Percentiles rank a stretch among this genome's conserved stretches.
phyloP scores from a whole-genome alignment of 2,888 invertebrate genomes.

The Caenorhabditis wallacei region DNA sequence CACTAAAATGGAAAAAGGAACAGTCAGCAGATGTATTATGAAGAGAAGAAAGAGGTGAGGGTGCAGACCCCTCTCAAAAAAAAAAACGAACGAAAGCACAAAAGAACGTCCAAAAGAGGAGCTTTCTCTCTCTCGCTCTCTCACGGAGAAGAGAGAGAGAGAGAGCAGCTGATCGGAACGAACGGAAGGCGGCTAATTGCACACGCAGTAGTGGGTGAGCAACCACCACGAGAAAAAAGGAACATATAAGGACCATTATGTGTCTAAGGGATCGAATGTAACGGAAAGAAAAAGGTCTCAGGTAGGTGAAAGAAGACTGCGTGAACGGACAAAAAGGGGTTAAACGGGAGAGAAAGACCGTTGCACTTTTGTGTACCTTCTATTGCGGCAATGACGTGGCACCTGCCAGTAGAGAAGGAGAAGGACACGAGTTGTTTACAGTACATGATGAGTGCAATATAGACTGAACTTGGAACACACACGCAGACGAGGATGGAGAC shows the following conservation, averaged over 20 bases:
- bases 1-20: slow-evolving; percentile 30
- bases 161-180: slow-evolving; percentile 30
- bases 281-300: slow-evolving; percentile 17
- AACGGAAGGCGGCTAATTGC: slow-evolving; percentile 48
- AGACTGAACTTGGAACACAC: slow-evolving; percentile 8
- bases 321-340: slow-evolving; percentile 22
- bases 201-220: neutral
- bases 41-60: slow-evolving; percentile 20
- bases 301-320: neutral
- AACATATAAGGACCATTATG: slow-evolving; percentile 30
- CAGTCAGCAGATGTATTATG: slow-evolving; percentile 24
- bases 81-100: slow-evolving; percentile 6
- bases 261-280: slow-evolving; percentile 33
- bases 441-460: slow-evolving; percentile 7
- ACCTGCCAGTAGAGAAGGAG: neutral
- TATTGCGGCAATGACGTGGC: slow-evolving; percentile 14
- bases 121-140: slow-evolving; percentile 22
- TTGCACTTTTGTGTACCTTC: slow-evolving; percentile 31
- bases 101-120: slow-evolving; percentile 3
- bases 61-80: slow-evolving; percentile 7
- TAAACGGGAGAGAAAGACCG: neutral
- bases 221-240: too few relatives aligned
- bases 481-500: neutral
- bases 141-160: slow-evolving; percentile 31
- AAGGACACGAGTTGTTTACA: slow-evolving; percentile 22